Percentiles rank a stretch among this genome's conserved stretches.
Conservation (phyloP, 2,797 vertebrate species). For the Eospalax fontanierii region DNA sequence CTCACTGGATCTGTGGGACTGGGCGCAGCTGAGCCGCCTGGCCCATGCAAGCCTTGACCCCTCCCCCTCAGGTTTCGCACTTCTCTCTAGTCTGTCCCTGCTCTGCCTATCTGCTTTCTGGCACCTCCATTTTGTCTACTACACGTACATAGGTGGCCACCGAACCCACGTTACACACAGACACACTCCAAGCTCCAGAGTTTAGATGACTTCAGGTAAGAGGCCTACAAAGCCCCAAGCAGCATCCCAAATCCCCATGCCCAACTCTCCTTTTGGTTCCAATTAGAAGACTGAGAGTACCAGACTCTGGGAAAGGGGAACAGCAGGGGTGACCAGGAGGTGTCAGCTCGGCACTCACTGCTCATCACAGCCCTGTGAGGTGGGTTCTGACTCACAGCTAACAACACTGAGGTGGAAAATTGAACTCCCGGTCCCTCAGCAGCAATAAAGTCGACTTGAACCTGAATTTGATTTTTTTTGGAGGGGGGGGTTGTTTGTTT, state of each 20-base stretch:
- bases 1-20: background rate
- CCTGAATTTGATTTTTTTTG: too few relatives aligned
- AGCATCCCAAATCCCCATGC: background rate
- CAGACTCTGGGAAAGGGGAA: background rate
- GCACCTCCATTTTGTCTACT: background rate
- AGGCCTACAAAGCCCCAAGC: background rate
- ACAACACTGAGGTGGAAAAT: slow-evolving; percentile 60
- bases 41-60: background rate
- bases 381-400: background rate
- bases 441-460: slow-evolving; percentile 42
- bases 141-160: background rate
- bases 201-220: background rate
- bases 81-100: background rate
- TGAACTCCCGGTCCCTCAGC: background rate
- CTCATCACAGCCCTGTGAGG: background rate
- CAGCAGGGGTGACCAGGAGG: background rate
- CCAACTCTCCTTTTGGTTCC: background rate
- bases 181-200: background rate
- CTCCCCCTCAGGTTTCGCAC: background rate
- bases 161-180: background rate
- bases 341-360: background rate
- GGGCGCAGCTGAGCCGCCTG: background rate
- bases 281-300: background rate
- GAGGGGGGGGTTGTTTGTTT: too few relatives aligned
- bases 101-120: background rate